Base-by-base conservation (phyloP, 2,113 vertebrate genomes). In the Spermophilus dauricus region DNA sequence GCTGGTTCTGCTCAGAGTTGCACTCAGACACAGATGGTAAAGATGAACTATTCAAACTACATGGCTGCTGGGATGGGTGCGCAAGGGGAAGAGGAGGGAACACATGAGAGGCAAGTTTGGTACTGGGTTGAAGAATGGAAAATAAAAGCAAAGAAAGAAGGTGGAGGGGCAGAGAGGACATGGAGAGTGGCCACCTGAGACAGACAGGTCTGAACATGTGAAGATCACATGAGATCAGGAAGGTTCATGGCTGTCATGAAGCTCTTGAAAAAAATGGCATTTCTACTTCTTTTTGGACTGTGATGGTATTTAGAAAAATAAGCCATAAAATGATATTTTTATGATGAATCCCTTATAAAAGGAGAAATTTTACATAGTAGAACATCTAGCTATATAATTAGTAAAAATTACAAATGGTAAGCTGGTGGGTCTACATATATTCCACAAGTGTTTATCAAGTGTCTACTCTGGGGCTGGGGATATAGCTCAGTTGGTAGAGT, bases 21-120 rank as follows among this genome's bases (percentile, higher is more conserved):
- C 87, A 88, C 85, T 94, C 53, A 87, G 96, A 42, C 80, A 72
- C 89, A 96, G 95, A 96, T 84, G 95, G 94, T 84, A 93, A 89
- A 96, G 93, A 94, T 94, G 96, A 97, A 97, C 91, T 93, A 78
- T 86, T 78, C 30, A 37, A 28, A 75, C 77, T 93, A 3, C 76
- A 24, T 30, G 92, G 81, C 63, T 1, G 2, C 73, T n/a, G 45
- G 37, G 51, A 94, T 58, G 75, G 53, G 58, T 58, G 14, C 76
- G 34, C 73, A 56, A 70, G 48, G 37, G 37, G 69, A 48, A 61
- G 69, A 45, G 4, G 48, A 75, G 80, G 42, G 42, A 75, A 28
- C 28, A 17, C 80, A 12, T n/a, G n/a, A 61, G 88, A 86, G 39
- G 61, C 72, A 69, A 84, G 26, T 61, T 81, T 34, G 34, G 84